Evolutionary conservation across 2,797 vertebrate species (phyloP), one percentile per base, ranked within the genome.

Genomic region (Anableps anableps): DNA sequence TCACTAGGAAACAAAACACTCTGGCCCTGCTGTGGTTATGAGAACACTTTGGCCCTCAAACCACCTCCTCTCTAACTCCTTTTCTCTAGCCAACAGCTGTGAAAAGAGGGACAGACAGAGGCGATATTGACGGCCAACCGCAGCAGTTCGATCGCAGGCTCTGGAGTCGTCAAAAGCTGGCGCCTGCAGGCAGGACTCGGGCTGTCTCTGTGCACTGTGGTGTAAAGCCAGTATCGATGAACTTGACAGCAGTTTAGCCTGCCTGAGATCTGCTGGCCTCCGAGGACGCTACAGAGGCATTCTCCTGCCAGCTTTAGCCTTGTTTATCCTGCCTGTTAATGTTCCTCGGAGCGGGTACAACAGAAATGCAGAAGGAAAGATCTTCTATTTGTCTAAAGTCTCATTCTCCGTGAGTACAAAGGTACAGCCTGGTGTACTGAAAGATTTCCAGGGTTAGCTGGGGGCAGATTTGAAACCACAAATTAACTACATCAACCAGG

Each of bases 181-280:
- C 80, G 73, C 88, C 90, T 76, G 88, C 79, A 83, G 89, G 80
- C 84, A 53, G 86, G 88, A 79, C 83, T 77, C 31, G 0, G 81
- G 84, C 88, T 88, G 89, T 90, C 86, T 89, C 72, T 93, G 93
- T 93, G 92, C 93, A 88, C 79, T 89, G 87, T 92, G 87, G 68
- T 90, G 90, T 90, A 85, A 93, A 93, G 91, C 85, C 68, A 8
- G 45, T 92, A 94, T 94, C 79, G 89, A 95, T 91, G 88, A 90
- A 92, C 83, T 83, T 93, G 94, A 94, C 94, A 95, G 92, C 91
- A 93, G 89, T 94, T 95, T 94, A 95, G 91, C 83, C 85, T 71
- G 68, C 78, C 88, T 78, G 88, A 92, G 89, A 90, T 86, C 82
- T 58, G 90, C 84, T 76, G 85, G 80, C 90, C 93, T 91, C 86